Conservation (phyloP, 2,113 vertebrate species). For the Hystrix cristata region DNA sequence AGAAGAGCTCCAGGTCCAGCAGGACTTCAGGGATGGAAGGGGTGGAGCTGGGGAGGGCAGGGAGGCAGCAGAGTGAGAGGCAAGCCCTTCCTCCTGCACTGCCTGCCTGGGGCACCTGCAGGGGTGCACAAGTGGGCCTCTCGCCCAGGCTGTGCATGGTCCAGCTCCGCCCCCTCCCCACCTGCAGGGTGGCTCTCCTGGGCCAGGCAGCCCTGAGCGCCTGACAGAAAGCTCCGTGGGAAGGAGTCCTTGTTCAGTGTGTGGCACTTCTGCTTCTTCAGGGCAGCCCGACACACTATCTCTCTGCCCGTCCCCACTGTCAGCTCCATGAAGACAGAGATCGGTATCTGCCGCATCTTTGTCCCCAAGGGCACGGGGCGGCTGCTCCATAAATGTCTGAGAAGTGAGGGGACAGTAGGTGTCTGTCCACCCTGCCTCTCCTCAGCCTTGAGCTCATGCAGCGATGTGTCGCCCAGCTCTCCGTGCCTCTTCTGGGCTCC, state of each 20-base stretch:
- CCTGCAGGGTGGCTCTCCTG: no score
- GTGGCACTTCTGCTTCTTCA: not conserved
- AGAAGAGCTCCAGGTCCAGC: not conserved
- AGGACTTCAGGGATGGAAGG: not conserved
- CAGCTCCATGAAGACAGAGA: not conserved
- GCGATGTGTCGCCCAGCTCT: not conserved
- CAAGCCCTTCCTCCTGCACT: not conserved
- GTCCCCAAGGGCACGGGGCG: not conserved
- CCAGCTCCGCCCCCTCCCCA: fast-evolving
- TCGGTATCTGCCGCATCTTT: not conserved
- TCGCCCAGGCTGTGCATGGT: no score
- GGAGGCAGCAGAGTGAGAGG: not conserved
- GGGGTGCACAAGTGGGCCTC: not conserved
- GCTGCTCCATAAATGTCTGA: not conserved
- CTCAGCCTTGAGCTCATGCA: not conserved
- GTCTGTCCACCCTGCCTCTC: not conserved
- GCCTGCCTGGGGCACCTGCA: not conserved
- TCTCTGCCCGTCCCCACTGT: not conserved
- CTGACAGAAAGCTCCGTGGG: no score
- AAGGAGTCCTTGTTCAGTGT: not conserved
- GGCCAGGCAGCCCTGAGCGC: not conserved
- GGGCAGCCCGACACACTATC: not conserved
- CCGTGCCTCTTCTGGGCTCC: not conserved
- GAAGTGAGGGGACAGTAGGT: not conserved
- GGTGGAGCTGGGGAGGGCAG: not conserved